phyloP scores from a whole-genome alignment of 2,113 vertebrate genomes.

The Danionella cerebrum region DNA sequence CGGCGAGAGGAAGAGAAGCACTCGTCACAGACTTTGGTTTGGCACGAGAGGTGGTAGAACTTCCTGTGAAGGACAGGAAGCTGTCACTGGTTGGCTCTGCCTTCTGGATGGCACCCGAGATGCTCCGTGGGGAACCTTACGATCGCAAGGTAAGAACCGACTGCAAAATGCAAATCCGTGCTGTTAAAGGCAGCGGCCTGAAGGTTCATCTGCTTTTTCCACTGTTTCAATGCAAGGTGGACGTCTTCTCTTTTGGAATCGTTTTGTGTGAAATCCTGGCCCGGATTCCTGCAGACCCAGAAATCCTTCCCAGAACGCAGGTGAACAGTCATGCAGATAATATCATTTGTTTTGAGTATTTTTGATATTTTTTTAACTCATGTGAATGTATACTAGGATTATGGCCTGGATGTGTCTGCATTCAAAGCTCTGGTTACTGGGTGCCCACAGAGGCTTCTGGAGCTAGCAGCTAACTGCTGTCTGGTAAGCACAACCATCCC shows the following conservation, averaged over 20 bases:
- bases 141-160: constrained; percentile 68
- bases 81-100: constrained; percentile 80
- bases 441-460: constrained; percentile 68
- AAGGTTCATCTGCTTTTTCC: not conserved
- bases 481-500: no score
- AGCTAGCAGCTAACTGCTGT: constrained; percentile 72
- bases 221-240: constrained; percentile 63
- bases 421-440: constrained; percentile 66
- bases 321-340: constrained; percentile 42
- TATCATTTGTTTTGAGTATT: not conserved
- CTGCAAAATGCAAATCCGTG: not conserved
- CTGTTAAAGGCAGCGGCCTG: not conserved
- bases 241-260: constrained; percentile 86
- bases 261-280: constrained; percentile 81
- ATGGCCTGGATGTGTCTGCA: constrained; percentile 69
- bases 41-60: constrained; percentile 77
- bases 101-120: constrained; percentile 88
- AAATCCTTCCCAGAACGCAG: constrained; percentile 77
- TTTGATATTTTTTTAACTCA: not conserved
- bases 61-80: constrained; percentile 72
- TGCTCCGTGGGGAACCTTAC: constrained; percentile 79
- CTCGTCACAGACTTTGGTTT: constrained; percentile 80
- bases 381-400: constrained; percentile 62
- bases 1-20: constrained; percentile 64
- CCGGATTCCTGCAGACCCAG: constrained; percentile 76